Base-by-base conservation (phyloP, 2,888 invertebrate species). In the Ornithoptera alexandrae region DNA sequence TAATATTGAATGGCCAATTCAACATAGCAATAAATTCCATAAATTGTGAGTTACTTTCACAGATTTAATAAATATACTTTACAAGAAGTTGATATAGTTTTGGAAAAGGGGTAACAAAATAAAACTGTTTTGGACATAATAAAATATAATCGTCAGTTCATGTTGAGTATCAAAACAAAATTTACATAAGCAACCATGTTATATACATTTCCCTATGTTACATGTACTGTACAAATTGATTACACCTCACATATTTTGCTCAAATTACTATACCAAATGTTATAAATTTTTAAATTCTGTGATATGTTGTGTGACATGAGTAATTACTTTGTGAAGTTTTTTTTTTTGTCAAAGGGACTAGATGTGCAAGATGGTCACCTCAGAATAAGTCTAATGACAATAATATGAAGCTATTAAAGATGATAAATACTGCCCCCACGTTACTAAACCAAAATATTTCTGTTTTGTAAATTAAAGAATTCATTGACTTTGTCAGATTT, bases 131-230 rank as follows among this genome's bases (percentile, higher is more conserved):
- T 73, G 76, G 77, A 78, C 79, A 84, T 88, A 89, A 84, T 88
- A 89, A 89, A 89, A 89, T 88, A 89, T 91, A 89, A 88, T 89
- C 85, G 88, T 92, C 92, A 91, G 91, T 92, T 91, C 91, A 81
- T 86, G 86, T 90, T 92, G 91, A 92, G 92, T 92, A 92, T 92
- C 90, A 88, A 90, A 89, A 89, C 86, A 90, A 89, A 84, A 83
- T 84, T 84, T 85, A 86, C 77, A 81, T 82, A 82, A 67, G 79
- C 78, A 80, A 81, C 78, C 77, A 79, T 78, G 78, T 76, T 82
- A 80, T 86, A 83, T 85, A 85, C 86, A 87, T 63, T 63, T 63
- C 30, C 24, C 61, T 67, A 59, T 22, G 63, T 42, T 70, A 70
- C 58, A 70, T 10, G 17, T 60, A 63, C 67, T 67, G 59, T 67